phyloP scores from a whole-genome alignment of 53 echinoderm and acorn worm species.

The Henricia sp. region DNA sequence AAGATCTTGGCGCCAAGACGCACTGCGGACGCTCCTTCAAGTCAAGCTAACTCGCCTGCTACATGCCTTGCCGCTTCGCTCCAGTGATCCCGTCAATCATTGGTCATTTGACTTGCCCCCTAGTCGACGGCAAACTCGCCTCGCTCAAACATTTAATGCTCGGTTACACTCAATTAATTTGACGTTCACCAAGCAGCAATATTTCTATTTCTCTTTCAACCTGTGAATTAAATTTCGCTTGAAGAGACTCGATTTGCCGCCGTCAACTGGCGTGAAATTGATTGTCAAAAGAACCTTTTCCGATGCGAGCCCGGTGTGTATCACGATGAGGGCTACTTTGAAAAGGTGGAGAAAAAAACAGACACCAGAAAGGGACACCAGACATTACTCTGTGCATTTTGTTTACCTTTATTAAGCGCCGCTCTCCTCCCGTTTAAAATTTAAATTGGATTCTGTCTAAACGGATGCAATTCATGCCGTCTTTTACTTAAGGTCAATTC shows the following conservation, averaged over 20 bases:
- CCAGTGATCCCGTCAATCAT: constrained; percentile 16
- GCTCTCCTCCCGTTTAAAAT: too few relatives aligned
- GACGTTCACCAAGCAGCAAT: constrained; percentile 27
- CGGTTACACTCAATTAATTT: constrained; percentile 60
- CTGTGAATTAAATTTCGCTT: constrained; percentile 29
- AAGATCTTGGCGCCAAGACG: background rate
- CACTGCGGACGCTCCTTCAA: background rate
- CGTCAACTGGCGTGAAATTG: constrained; percentile 25
- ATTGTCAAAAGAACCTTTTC: too few relatives aligned
- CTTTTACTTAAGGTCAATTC: too few relatives aligned
- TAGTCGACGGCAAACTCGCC: background rate
- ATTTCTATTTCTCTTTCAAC: constrained; percentile 34
- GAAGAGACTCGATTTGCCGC: constrained; percentile 23
- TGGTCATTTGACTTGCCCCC: background rate
- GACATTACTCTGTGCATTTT: too few relatives aligned
- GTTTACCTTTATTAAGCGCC: too few relatives aligned
- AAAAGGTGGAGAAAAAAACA: too few relatives aligned
- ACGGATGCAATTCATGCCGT: too few relatives aligned
- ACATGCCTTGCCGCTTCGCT: background rate
- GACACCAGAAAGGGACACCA: too few relatives aligned
- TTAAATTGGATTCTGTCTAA: too few relatives aligned
- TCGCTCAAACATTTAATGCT: constrained; percentile 30
- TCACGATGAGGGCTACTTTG: too few relatives aligned
- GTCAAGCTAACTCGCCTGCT: background rate
- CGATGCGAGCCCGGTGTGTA: too few relatives aligned